A percentile compares a stretch with the other conserved stretches of the same genome.
Conservation (phyloP, 2,888 invertebrate genomes). For the Diplazon laetatorius region DNA sequence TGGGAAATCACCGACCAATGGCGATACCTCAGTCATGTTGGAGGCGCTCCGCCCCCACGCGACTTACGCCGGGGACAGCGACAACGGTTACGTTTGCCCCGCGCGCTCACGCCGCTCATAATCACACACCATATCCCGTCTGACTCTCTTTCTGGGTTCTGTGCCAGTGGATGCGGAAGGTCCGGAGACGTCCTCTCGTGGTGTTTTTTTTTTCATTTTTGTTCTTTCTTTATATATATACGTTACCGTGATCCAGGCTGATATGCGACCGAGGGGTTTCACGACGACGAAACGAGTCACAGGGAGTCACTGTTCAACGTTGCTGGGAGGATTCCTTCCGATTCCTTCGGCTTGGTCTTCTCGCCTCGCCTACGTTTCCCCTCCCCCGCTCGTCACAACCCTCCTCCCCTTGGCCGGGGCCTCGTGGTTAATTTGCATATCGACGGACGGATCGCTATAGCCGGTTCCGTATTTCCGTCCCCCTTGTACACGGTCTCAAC, state of each 20-base stretch:
- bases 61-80: slow-evolving; percentile 66
- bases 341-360: slow-evolving; percentile 16
- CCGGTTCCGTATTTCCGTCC: neutral
- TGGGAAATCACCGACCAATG: slow-evolving; percentile 81
- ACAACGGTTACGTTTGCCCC: slow-evolving; percentile 71
- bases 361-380: neutral
- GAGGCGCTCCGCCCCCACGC: slow-evolving; percentile 76
- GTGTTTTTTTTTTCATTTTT: slow-evolving; percentile 9
- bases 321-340: slow-evolving; percentile 17
- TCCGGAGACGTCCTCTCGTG: slow-evolving; percentile 9
- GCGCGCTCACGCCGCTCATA: slow-evolving; percentile 52
- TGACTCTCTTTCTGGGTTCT: slow-evolving; percentile 17
- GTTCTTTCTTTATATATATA: too few relatives aligned
- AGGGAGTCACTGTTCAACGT: neutral
- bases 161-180: slow-evolving; percentile 28
- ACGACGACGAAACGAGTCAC: slow-evolving; percentile 11
- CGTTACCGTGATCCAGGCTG: slow-evolving; percentile 22
- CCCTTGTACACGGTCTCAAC: neutral
- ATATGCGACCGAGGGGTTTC: slow-evolving; percentile 19
- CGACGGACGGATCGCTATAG: neutral
- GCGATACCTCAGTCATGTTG: slow-evolving; percentile 71
- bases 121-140: slow-evolving; percentile 55
- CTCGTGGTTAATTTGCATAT: slow-evolving; percentile 35
- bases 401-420: neutral
- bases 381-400: neutral